Evolutionary conservation across 1,140 invertebrate species (phyloP), one percentile per base, ranked within the genome.

Genomic region (Amphibalanus amphitrite): DNA sequence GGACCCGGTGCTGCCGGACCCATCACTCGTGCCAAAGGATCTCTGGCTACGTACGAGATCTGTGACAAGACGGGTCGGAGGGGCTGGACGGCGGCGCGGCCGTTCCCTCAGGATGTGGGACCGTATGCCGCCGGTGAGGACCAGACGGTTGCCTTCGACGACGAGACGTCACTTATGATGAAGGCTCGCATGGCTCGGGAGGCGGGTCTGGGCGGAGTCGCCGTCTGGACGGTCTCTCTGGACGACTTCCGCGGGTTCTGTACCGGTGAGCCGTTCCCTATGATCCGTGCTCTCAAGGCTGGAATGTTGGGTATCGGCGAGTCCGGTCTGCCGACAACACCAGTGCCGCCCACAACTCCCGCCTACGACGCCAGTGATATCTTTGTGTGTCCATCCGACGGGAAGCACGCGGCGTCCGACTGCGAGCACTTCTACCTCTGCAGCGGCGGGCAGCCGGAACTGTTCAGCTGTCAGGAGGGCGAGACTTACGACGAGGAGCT

Each of bases 181-280:
- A 67, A 67, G 23, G 65, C n/a, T 17, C 10, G 17, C 3, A 8
- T 67, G n/a, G 28, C 28, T 3, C 15, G n/a, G 8, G 65, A 26
- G 28, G 23, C 23, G 10, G 65, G 65, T 6, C 17, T 67, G 17
- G 65, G 65, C n/a, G 65, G 65, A 1, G 65, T 28, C 10, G 65
- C 65, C 28, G 65, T 28, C 8, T 67, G 65, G 65, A 28, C 65
- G 10, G 10, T 67, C 26, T 28, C 65, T 10, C 65, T 20, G n/a
- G 65, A 67, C 28, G 65, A 67, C 28, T 67, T 67, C 28, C 65
- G 65, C 65, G 65, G 65, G 3, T 67, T 67, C 65, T 67, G 65
- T 26, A 67, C 65, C 65, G 65, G 65, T 10, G n/a, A 8, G 65
- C 65, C n/a, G 28, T 67, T 67, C 28, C 65, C 65, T 0, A 28